Percentiles rank a stretch among this genome's conserved stretches.
Evolutionary conservation across 2,797 vertebrate species (phyloP).

Genomic region (Nannoperca obscura): DNA sequence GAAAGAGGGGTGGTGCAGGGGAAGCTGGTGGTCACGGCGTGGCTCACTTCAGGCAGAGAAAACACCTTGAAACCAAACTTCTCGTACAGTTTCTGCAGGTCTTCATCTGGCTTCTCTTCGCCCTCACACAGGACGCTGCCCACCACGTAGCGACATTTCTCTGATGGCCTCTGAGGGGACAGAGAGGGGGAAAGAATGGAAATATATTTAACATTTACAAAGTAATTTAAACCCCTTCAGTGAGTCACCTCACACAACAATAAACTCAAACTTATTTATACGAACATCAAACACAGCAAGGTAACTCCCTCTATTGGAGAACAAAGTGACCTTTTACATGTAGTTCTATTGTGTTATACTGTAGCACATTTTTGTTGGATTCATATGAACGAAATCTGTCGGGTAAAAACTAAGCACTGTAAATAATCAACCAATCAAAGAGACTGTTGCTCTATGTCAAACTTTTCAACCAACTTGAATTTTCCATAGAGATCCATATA

Average conservation of each 20-base stretch:
- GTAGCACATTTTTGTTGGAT: neutral
- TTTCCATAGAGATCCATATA: neutral
- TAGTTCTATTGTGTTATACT: neutral
- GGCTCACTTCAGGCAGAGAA: slow-evolving; percentile 93
- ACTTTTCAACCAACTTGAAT: neutral
- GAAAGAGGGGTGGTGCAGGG: slow-evolving; percentile 91
- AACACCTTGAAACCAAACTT: slow-evolving; percentile 94
- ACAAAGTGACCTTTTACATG: neutral
- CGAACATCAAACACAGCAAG: neutral
- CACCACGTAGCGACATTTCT: slow-evolving; percentile 92
- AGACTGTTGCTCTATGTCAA: too few species aligned
- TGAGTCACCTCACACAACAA: neutral
- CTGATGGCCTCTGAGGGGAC: slow-evolving; percentile 85
- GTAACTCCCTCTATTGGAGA: neutral
- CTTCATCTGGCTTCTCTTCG: slow-evolving; percentile 86
- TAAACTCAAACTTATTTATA: neutral
- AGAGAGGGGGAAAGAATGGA: slow-evolving; percentile 3
- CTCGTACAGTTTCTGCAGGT: slow-evolving; percentile 90
- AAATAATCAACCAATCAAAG: too few species aligned
- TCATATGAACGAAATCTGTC: neutral
- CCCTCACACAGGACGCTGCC: slow-evolving; percentile 95
- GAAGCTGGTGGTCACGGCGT: slow-evolving; percentile 93
- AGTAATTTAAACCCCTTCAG: neutral
- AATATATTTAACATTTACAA: neutral
- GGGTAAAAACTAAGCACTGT: neutral